Evolutionary conservation across 2,888 invertebrate species (phyloP).

Genomic region (Cyclophora albipunctata): DNA sequence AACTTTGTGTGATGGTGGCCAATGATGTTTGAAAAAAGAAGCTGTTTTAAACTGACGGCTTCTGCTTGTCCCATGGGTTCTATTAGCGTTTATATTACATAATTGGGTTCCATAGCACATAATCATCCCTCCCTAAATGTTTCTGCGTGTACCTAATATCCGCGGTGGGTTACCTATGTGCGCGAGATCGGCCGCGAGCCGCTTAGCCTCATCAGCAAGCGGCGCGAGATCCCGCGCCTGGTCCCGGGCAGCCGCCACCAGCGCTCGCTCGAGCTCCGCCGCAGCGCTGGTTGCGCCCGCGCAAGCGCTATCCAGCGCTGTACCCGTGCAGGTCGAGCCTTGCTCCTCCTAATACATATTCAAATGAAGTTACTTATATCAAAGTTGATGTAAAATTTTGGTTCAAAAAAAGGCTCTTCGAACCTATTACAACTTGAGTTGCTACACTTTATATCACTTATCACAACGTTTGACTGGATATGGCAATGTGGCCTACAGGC

Average conservation of each 20-base stretch:
- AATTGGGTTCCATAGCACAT: constrained; percentile 20
- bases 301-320: constrained; percentile 74
- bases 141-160: constrained; percentile 49
- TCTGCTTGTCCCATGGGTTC: neutral
- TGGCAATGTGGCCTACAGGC: too few species aligned
- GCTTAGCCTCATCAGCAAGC: constrained; percentile 62
- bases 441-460: too few species aligned
- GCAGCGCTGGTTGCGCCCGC: constrained; percentile 86
- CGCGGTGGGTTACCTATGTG: constrained; percentile 67
- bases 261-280: constrained; percentile 86
- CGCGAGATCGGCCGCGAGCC: constrained; percentile 64
- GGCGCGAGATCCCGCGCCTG: constrained; percentile 64
- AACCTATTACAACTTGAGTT: too few species aligned
- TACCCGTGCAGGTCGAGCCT: constrained; percentile 52
- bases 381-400: too few species aligned
- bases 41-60: too few species aligned
- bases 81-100: too few species aligned
- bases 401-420: too few species aligned
- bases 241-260: constrained; percentile 78
- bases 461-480: too few species aligned
- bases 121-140: constrained; percentile 33
- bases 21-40: neutral
- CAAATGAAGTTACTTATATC: neutral
- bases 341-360: constrained; percentile 50
- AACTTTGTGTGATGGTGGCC: constrained; percentile 13